Percentiles rank a stretch among this genome's conserved stretches.
phyloP scores from a whole-genome alignment of 2,888 invertebrate species.

The Aspidiotus rigidus region DNA sequence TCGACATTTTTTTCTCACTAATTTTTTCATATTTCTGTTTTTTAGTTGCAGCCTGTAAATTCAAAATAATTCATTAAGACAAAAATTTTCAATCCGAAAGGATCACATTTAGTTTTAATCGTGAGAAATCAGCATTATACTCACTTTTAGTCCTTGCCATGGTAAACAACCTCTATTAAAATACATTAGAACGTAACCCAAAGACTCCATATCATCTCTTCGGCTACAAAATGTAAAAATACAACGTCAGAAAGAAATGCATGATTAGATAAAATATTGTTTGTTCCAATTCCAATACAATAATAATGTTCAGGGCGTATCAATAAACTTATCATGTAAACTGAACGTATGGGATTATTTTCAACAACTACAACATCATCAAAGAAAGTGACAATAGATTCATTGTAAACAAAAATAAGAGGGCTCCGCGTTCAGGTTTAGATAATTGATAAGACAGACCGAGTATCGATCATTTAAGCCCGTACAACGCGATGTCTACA shows the following conservation, averaged over 20 bases:
- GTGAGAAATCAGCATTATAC: not conserved
- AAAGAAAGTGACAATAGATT: no score
- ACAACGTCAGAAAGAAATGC: not conserved
- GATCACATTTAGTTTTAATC: not conserved
- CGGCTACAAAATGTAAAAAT: conserved; percentile 52
- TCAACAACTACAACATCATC: no score
- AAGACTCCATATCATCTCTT: conserved; percentile 97
- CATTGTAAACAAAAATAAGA: no score
- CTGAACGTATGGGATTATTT: no score
- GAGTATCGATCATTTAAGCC: no score
- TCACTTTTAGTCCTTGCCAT: conserved; percentile 55
- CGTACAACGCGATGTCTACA: no score
- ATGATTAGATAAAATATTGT: not conserved
- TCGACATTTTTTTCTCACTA: conserved; percentile 99
- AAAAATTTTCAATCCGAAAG: not conserved
- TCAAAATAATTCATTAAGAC: not conserved
- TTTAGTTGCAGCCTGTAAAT: conserved; percentile 78
- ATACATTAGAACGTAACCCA: conserved; percentile 99
- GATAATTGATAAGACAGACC: no score
- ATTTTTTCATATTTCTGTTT: conserved; percentile 99
- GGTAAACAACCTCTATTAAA: conserved; percentile 69
- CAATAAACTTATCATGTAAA: not conserved
- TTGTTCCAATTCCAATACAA: not conserved
- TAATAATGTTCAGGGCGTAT: not conserved
- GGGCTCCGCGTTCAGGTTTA: no score